phyloP scores from a whole-genome alignment of 2,113 vertebrate species.

The Nesoenas mayeri region DNA sequence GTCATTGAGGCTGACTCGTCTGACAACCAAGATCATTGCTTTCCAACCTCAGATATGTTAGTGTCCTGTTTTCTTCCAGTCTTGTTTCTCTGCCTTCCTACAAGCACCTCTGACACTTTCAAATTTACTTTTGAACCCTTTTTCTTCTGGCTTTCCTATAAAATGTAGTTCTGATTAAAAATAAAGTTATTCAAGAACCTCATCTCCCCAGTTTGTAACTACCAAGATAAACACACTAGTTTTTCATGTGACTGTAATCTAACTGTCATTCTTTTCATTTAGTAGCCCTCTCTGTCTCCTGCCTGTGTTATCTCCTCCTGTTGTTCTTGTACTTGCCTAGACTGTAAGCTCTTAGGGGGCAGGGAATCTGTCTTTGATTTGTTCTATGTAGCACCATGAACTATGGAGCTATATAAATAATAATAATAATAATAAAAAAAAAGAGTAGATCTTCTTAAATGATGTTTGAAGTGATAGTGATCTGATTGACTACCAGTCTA shows the following conservation, averaged over 20 bases:
- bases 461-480: slow-evolving; percentile 55
- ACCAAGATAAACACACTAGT: background rate
- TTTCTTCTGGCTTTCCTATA: background rate
- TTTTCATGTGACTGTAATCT: slow-evolving; percentile 52
- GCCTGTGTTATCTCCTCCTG: slow-evolving; percentile 48
- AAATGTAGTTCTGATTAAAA: slow-evolving; percentile 15
- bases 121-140: background rate
- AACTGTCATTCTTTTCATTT: slow-evolving; percentile 41
- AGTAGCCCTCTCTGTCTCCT: slow-evolving; percentile 14
- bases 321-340: slow-evolving; percentile 67
- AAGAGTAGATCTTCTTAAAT: slow-evolving; percentile 57
- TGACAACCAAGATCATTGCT: background rate
- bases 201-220: slow-evolving; percentile 9
- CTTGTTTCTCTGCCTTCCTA: background rate
- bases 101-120: background rate
- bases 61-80: background rate
- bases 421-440: slow-evolving; percentile 15
- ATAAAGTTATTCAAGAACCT: background rate
- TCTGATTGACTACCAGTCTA: slow-evolving; percentile 49
- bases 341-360: slow-evolving; percentile 70
- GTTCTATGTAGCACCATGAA: slow-evolving; percentile 63
- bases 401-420: slow-evolving; percentile 68
- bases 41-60: background rate
- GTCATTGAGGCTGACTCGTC: background rate
- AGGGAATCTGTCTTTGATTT: slow-evolving; percentile 59